Conservation (phyloP, 2,113 vertebrate genomes). For the Nycticryphes semicollaris region DNA sequence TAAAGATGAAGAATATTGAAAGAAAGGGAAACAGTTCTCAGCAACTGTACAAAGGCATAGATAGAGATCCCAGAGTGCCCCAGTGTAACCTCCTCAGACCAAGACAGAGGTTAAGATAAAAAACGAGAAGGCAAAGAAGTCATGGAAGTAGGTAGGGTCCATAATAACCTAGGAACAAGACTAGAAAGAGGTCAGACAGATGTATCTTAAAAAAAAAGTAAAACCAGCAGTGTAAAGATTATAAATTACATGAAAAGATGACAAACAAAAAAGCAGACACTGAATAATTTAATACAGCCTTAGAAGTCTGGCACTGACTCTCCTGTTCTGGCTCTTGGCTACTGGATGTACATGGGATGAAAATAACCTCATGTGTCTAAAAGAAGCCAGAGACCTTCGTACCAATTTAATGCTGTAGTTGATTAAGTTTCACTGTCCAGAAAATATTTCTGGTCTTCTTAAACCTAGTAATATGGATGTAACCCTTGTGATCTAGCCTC, state of each 20-base stretch:
- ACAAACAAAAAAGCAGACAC: not conserved
- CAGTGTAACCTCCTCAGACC: not conserved
- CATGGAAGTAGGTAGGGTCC: not conserved
- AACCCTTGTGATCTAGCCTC: not conserved
- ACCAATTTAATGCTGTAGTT: not conserved
- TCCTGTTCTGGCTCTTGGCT: not conserved
- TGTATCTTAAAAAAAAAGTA: not conserved
- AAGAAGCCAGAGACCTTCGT: not conserved
- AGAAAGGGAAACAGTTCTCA: not conserved
- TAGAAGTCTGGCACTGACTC: not conserved
- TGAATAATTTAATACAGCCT: not conserved
- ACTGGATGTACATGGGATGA: not conserved
- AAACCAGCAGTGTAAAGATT: not conserved
- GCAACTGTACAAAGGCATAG: not conserved
- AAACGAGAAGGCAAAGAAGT: not conserved
- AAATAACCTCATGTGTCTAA: not conserved
- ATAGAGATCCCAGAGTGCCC: not conserved
- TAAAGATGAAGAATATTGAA: not conserved
- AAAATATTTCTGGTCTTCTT: not conserved
- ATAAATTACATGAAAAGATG: not conserved
- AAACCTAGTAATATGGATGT: not conserved
- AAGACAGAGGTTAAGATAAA: not conserved
- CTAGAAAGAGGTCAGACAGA: not conserved
- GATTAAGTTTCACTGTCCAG: not conserved
- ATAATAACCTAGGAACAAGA: not conserved